phyloP scores from a whole-genome alignment of 2,797 vertebrate species.

The Chiloscyllium punctatum region DNA sequence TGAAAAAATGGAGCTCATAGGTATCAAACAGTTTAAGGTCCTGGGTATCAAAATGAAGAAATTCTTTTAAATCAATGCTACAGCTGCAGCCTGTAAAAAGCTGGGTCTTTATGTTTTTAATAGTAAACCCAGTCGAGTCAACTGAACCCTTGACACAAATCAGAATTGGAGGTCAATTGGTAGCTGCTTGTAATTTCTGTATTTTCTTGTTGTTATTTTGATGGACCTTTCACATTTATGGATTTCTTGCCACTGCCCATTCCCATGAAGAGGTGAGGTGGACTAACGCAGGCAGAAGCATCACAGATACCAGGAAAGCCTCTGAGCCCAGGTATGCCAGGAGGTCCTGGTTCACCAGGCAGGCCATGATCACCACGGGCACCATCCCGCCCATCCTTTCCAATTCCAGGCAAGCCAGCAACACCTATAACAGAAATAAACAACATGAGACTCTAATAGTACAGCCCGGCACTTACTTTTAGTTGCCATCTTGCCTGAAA shows the following conservation, averaged over 20 bases:
- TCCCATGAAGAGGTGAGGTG: slow-evolving; percentile 58
- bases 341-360: slow-evolving; percentile 55
- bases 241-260: slow-evolving; percentile 60
- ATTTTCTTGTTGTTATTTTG: slow-evolving; percentile 43
- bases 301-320: slow-evolving; percentile 67
- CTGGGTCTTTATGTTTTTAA: too few relatives aligned
- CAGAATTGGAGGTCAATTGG: neutral
- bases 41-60: slow-evolving; percentile 1
- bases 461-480: neutral
- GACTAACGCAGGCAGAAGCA: slow-evolving; percentile 61
- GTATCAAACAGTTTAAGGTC: neutral
- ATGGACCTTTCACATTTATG: slow-evolving; percentile 54
- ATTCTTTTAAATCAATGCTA: neutral
- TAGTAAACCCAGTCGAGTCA: neutral
- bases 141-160: neutral
- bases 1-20: neutral
- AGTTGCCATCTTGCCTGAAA: neutral
- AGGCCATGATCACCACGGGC: slow-evolving; percentile 56
- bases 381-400: slow-evolving; percentile 61
- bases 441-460: neutral
- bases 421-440: slow-evolving; percentile 48
- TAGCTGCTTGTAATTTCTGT: neutral
- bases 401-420: slow-evolving; percentile 56
- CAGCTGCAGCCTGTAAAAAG: too few relatives aligned
- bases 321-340: slow-evolving; percentile 55